A percentile compares a stretch with the other conserved stretches of the same genome.
Conservation (phyloP, 2,888 invertebrate species). For the Aspidiotus rigidus region DNA sequence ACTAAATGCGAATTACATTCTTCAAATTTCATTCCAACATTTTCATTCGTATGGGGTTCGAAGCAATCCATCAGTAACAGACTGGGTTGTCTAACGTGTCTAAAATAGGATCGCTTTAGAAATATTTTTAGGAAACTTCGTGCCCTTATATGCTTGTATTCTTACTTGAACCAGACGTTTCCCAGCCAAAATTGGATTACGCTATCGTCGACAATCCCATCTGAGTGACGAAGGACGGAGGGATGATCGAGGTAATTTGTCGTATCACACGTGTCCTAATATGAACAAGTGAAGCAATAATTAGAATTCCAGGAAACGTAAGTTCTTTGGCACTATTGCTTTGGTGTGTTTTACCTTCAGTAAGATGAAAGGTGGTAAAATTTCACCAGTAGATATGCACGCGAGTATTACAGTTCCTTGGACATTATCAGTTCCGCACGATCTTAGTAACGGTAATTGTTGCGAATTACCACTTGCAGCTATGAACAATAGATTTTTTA, state of each 20-base stretch:
- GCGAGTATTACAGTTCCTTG: slow-evolving; percentile 13
- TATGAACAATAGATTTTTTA: too few relatives aligned
- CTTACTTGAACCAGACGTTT: slow-evolving; percentile 19
- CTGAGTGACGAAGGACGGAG: background rate
- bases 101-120: background rate
- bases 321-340: too few relatives aligned
- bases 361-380: slow-evolving; percentile 11
- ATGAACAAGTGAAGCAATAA: background rate
- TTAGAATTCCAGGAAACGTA: too few relatives aligned
- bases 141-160: background rate
- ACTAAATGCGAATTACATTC: slow-evolving; percentile 7
- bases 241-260: background rate
- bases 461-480: background rate
- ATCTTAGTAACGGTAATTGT: slow-evolving; percentile 3
- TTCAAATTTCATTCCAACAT: slow-evolving; percentile 1
- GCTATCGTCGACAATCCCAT: slow-evolving; percentile 8
- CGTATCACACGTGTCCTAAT: slow-evolving; percentile 10
- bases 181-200: slow-evolving; percentile 8
- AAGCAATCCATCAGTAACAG: slow-evolving; percentile 11
- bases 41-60: slow-evolving; percentile 8
- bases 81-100: slow-evolving; percentile 11
- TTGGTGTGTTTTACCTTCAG: background rate
- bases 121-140: background rate
- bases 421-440: slow-evolving; percentile 13
- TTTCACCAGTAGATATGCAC: slow-evolving; percentile 6